Base-by-base conservation (phyloP, 1,140 invertebrate genomes). In the Potamilus streckersoni region DNA sequence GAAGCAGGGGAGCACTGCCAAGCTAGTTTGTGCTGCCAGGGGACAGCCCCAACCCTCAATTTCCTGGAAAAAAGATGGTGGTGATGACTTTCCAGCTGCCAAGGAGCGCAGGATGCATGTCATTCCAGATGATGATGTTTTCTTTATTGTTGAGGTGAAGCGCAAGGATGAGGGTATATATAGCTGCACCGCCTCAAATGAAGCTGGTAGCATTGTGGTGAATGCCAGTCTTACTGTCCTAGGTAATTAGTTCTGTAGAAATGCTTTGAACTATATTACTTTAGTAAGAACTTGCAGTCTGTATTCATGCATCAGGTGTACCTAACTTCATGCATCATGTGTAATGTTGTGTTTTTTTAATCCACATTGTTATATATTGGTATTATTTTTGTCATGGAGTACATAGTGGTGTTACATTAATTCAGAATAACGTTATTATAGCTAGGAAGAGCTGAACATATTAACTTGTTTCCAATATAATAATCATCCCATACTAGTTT, bases 81-180 rank as follows among this genome's bases (percentile, higher is more conserved):
- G 88, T 11, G 95, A 95, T 87, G 95, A 97, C 88, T 98, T 99
- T 89, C 97, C 97, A 15, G 97, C 97, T 14, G 97, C 97, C 19
- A 92, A 94, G 73, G 97, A 98, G 88, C 93, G 97, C 62, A 91
- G 97, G 31, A 95, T 99, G 93, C 94, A 96, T 87, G 95, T 98
- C 58, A 96, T 96, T 92, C 94, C 95, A 1, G 93, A 93, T 31
- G 97, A 98, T 89, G 95, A 97, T 88, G 93, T 94, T 4, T 96
- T 98, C 83, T 96, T 97, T 83, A 98, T 99, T 78, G 92, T 96
- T 14, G 94, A 97, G 91, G 95, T 96, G 13, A 96, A 96, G 89
- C 92, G 93, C 0, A 92, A 92, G 59, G 97, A 99, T 88, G 94
- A 94, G 84, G 97, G 97, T 3, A 91, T 96, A 4, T 99, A 99